phyloP scores from a whole-genome alignment of 2,797 vertebrate genomes.

The Knipowitschia caucasica region DNA sequence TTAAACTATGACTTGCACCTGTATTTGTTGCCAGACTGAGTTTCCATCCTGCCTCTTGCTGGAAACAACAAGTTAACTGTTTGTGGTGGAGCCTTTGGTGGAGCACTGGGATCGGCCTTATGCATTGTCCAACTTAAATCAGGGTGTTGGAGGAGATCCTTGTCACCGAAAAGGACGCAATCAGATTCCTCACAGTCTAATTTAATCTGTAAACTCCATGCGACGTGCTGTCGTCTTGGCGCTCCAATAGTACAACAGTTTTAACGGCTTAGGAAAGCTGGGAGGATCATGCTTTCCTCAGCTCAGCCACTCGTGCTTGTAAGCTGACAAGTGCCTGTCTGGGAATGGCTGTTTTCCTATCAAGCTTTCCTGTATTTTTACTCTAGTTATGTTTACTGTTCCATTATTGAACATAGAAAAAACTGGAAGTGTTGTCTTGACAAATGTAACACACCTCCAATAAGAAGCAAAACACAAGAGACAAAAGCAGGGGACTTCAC shows the following conservation, averaged over 20 bases:
- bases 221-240: conserved; percentile 30
- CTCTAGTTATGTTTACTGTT: background rate
- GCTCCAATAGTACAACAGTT: conserved; percentile 54
- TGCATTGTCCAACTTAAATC: too few species aligned
- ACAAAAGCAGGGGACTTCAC: background rate
- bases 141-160: conserved; percentile 39
- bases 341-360: conserved; percentile 11
- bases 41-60: too few species aligned
- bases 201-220: conserved; percentile 62
- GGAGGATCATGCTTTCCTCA: conserved; percentile 55
- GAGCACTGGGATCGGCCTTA: too few species aligned
- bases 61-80: background rate
- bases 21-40: too few species aligned
- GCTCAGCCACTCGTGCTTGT: conserved; percentile 38
- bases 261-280: conserved; percentile 60
- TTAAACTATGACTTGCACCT: too few species aligned
- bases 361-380: background rate
- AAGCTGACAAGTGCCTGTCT: conserved; percentile 36
- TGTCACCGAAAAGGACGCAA: conserved; percentile 47
- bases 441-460: background rate
- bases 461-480: background rate
- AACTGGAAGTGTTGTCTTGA: background rate
- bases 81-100: conserved; percentile 13
- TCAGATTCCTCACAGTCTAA: conserved; percentile 63
- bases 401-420: background rate